Base-by-base conservation (phyloP, 2,113 vertebrate species). In the Talpa occidentalis region DNA sequence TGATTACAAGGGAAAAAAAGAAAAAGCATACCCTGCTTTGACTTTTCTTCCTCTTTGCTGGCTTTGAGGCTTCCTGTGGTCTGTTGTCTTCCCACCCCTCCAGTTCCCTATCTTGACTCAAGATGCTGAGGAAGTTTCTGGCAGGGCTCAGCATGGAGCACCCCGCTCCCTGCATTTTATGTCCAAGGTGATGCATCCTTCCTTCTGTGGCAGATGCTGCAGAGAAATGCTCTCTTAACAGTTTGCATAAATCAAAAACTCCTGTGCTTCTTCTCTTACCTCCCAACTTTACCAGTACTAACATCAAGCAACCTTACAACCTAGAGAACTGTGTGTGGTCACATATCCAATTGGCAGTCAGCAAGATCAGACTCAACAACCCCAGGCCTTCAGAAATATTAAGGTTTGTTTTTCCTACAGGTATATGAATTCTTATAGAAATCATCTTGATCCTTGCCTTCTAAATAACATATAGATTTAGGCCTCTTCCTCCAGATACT, bases 111-210 rank as follows among this genome's bases (percentile, higher is more conserved):
- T 62, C 77, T 78, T 0, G 6, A 67, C 54, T 83, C 62, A 92
- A 96, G 87, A 62, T 94, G 87, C 81, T n/a, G 44, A 94, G 80
- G 76, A 87, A 84, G 40, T n/a, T 11, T 73, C 83, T 81, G 67
- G 90, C 72, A 78, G 60, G 44, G 10, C 64, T 85, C n/a, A 74
- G 52, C 32, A 73, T 62, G 35, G 22, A 73, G 35, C 2, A 0
- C 54, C 54, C 32, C 22, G 83, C 30, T 79, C 26, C 62, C 35
- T 26, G 44, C 26, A 12, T 28, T 60, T 64, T 70, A 2, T 28
- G 44, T 79, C 47, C 9, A 12, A 0, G 1, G 26, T 15, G 67
- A 94, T 37, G 49, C 89, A 59, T 16, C 60, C n/a, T 88, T 88
- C 60, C 52, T 88, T 95, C 83, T 0, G 1, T 0, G 30, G 67